Evolutionary conservation across 2,113 vertebrate species (phyloP), one percentile per base, ranked within the genome.

Genomic region (Zosterops borbonicus): DNA sequence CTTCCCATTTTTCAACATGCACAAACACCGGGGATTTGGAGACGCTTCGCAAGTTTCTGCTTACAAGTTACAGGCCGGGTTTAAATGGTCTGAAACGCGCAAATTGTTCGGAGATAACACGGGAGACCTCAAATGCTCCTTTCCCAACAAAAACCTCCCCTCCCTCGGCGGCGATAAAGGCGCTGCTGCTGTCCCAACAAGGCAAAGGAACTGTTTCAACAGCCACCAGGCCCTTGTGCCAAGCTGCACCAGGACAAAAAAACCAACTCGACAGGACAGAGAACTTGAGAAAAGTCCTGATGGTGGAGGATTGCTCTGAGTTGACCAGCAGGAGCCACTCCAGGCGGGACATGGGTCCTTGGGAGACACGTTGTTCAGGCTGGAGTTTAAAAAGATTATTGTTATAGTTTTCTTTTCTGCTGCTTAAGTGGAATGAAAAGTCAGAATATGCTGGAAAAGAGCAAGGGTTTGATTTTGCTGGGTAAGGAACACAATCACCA

Each of bases 1-100:
- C 96, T 96, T 94, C 95, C 87, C 94, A 76, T 77, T 90, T 94
- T 93, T 41, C 89, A 84, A 74, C 90, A 19, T 18, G 93, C 88
- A 65, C 93, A 85, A 92, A 96, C 89, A 79, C 77, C 85, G 23
- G 93, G 90, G 87, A 90, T 94, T 89, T 94, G 86, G 94, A 96
- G 92, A 81, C 13, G 15, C 87, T 95, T 67, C 41, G 3, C 74
- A 67, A 82, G 85, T 71, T 92, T 33, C 58, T 7, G 65, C 78
- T 83, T 28, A 76, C 46, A 59, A 89, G 56, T 80, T 24, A 15
- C 14, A 9, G 82, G 68, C 87, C 65, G 55, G 28, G 93, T 35
- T 68, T 5, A 46, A 78, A 68, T 20, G 5, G 35, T 1, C 47
- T 44, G 60, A 87, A 25, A 69, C 2, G 50, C 6, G 77, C 41